A percentile compares a stretch with the other conserved stretches of the same genome.
These are phyloP conservation scores for Dryas iulia DNA, from an alignment of 1,140 invertebrate genomes.

Conservation along the genomic window DNA sequence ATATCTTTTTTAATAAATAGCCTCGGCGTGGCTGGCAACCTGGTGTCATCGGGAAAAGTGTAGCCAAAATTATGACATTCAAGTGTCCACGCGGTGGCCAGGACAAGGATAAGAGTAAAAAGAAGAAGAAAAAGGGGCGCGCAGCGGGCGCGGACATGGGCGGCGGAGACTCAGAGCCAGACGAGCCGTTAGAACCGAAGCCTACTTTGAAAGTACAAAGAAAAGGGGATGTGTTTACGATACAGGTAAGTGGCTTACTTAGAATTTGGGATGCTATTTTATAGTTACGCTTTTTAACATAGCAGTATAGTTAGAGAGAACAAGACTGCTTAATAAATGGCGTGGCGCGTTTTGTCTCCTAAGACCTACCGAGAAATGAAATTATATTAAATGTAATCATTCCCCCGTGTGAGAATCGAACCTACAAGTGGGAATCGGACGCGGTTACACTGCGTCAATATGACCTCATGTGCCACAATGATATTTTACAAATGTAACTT, in stretches of 20 bases:
- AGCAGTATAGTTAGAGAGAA: too few relatives aligned
- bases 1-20: conserved; percentile 43
- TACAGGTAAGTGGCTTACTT: conserved; percentile 64
- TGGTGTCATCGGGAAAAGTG: conserved; percentile 78
- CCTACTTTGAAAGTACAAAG: conserved; percentile 81
- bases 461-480: too few relatives aligned
- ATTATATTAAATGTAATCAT: too few relatives aligned
- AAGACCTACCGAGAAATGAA: too few relatives aligned
- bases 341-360: too few relatives aligned
- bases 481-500: too few relatives aligned
- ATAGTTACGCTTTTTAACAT: too few relatives aligned
- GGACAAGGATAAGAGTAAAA: conserved; percentile 67
- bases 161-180: conserved; percentile 64
- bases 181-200: conserved; percentile 71
- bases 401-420: too few relatives aligned
- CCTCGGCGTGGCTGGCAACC: conserved; percentile 80
- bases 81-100: conserved; percentile 58
- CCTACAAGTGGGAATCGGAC: too few relatives aligned
- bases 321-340: too few relatives aligned
- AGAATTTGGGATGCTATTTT: too few relatives aligned
- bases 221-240: conserved; percentile 80
- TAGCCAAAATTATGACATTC: conserved; percentile 76
- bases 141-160: conserved; percentile 48
- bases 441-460: too few relatives aligned
- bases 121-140: conserved; percentile 64